Conservation (phyloP, 2,113 vertebrate genomes). For the Oophaga pumilio region DNA sequence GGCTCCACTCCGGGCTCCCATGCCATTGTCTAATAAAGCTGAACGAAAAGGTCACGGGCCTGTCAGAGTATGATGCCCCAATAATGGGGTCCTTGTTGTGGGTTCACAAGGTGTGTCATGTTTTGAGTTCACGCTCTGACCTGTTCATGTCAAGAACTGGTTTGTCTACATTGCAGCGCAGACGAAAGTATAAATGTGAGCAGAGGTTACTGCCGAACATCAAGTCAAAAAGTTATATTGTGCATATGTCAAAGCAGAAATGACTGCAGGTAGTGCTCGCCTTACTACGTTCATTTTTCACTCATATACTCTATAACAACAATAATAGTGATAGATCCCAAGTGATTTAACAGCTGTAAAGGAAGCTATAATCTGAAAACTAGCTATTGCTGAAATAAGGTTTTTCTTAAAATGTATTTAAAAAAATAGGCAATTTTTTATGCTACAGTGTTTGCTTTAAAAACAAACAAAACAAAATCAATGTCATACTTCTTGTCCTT, state of each 20-base stretch:
- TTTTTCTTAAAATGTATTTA: too few species aligned
- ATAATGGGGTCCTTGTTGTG: conserved; percentile 7
- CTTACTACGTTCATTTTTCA: too few species aligned
- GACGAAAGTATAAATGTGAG: not conserved
- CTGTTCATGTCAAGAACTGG: not conserved
- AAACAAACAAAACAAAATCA: too few species aligned
- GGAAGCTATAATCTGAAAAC: too few species aligned
- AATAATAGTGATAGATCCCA: too few species aligned
- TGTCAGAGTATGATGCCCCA: not conserved
- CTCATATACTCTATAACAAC: too few species aligned
- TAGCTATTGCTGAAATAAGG: too few species aligned
- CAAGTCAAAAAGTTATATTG: not conserved
- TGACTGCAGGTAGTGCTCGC: not conserved
- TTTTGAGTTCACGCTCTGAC: not conserved
- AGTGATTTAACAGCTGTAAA: too few species aligned
- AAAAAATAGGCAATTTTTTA: too few species aligned
- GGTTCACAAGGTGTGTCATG: not conserved
- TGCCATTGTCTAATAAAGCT: not conserved
- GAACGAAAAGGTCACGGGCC: not conserved
- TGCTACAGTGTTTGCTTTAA: too few species aligned
- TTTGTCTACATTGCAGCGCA: not conserved
- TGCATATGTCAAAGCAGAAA: not conserved
- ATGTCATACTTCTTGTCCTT: too few species aligned
- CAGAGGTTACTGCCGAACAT: not conserved
- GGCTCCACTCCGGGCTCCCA: not conserved